Evolutionary conservation across 2,888 invertebrate species (phyloP), one percentile per base, ranked within the genome.

Genomic region (Pomacea canaliculata): DNA sequence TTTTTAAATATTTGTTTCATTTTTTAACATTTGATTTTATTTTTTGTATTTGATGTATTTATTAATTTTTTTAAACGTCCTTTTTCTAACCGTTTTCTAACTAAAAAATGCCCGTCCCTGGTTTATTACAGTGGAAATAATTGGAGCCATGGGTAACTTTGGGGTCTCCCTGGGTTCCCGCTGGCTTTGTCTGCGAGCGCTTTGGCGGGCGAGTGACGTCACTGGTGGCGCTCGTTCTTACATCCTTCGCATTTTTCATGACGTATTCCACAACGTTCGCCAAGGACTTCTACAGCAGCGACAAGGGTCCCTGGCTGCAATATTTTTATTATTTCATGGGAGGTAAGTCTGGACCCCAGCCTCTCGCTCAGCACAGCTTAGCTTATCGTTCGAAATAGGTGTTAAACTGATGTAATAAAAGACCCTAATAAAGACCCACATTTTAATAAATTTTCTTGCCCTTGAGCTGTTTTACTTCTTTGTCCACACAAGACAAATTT

Each of bases 151-250:
- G 80, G 82, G 83, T 0, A 86, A 85, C 76, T 83, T 86, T 68
- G 86, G 85, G n/a, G 83, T 84, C 46, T 81, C 84, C 8, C 71
- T 85, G 5, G 85, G 84, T 85, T 71, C 85, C 85, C 18, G 85
- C 85, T 0, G 86, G 86, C 12, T 71, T 83, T 19, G 76, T 84
- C 70, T 76, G 78, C 59, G 86, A 86, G 73, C 76, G 80, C 19
- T 76, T 83, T 48, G 85, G 86, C 1, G 76, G 83, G 7, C 76
- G 85, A 13, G 78, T 82, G 78, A 81, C 85, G 48, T 82, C 85
- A 37, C 23, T 84, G 10, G 77, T 77, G 19, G 84, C 83, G 12
- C 71, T 82, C 48, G 8, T 84, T 7, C 63, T 86, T 48, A 81
- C 83, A 12, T 65, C 79, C 0, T 71, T 81, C 5, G 85, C 84